Evolutionary conservation across 2,888 invertebrate species (phyloP).

Genomic region (Sinelater perroti): DNA sequence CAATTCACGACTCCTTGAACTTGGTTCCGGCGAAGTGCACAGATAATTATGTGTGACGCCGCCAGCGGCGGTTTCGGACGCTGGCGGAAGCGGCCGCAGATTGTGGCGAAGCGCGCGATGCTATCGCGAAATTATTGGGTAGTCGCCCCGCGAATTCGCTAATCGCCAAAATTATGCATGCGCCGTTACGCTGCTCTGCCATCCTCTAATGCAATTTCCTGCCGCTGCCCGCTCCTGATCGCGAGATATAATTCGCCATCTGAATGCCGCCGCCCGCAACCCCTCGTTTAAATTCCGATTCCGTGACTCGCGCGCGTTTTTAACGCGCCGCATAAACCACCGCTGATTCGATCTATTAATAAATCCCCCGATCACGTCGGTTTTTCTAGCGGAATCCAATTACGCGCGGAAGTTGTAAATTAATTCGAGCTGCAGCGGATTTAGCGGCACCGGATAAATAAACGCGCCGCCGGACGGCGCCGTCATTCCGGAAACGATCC

Average conservation of each 20-base stretch:
- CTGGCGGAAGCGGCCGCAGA: constrained; percentile 15
- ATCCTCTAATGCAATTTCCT: constrained; percentile 33
- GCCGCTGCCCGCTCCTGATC: constrained; percentile 19
- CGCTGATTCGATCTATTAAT: constrained; percentile 20
- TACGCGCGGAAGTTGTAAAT: constrained; percentile 5
- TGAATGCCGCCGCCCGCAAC: too few species aligned
- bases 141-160: constrained; percentile 21
- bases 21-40: constrained; percentile 12
- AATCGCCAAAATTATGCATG: constrained; percentile 35
- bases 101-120: constrained; percentile 17
- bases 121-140: constrained; percentile 31
- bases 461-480: too few species aligned
- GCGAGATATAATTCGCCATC: constrained; percentile 23
- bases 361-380: constrained; percentile 10
- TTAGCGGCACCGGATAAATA: too few species aligned
- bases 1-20: constrained; percentile 11
- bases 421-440: too few species aligned
- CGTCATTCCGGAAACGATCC: too few species aligned
- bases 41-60: constrained; percentile 12
- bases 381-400: constrained; percentile 6
- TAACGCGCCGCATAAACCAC: constrained; percentile 11
- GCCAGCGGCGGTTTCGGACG: neutral
- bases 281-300: constrained; percentile 12
- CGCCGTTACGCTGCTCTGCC: constrained; percentile 34
- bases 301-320: constrained; percentile 10